A percentile compares a stretch with the other conserved stretches of the same genome.
Evolutionary conservation across 2,113 vertebrate genomes (phyloP).

Genomic region (Triplophysa siluroides): DNA sequence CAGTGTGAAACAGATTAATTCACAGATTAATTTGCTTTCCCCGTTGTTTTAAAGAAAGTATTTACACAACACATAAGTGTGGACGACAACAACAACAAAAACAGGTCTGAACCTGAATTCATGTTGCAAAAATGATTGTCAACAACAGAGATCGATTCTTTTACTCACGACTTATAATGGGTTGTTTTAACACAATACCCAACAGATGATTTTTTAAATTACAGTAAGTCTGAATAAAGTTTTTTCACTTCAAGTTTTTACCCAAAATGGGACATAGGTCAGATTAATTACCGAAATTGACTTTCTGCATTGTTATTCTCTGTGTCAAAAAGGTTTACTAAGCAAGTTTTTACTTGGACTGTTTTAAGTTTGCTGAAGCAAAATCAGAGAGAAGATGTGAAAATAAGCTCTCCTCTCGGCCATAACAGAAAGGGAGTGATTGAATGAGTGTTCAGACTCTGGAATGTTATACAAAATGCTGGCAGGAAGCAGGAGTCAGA

Average conservation of each 20-base stretch:
- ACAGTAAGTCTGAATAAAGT: not conserved
- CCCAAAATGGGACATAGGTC: too few relatives aligned
- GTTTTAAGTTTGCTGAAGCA: not conserved
- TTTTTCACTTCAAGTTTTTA: not conserved
- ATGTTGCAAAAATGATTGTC: not conserved
- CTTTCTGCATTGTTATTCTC: not conserved
- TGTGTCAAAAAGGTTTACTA: not conserved
- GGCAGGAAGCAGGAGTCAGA: conserved; percentile 56
- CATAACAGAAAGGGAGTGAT: not conserved
- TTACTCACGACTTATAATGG: conserved; percentile 12
- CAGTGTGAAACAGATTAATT: conserved; percentile 16
- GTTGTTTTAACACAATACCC: conserved; percentile 4
- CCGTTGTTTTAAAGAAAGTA: conserved; percentile 17
- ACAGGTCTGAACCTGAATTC: not conserved
- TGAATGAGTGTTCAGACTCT: not conserved
- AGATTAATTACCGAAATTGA: too few relatives aligned
- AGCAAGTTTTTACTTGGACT: not conserved
- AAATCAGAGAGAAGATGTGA: conserved; percentile 13
- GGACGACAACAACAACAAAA: not conserved
- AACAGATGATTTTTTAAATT: not conserved
- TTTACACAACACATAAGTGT: conserved; percentile 17
- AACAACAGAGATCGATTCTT: conserved; percentile 8
- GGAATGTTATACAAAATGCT: conserved; percentile 51
- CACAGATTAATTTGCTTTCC: not conserved
- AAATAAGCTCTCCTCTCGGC: conserved; percentile 19